Evolutionary conservation across 53 echinoderm and acorn worm genomes (phyloP).

Genomic region (Zoroaster sp.): DNA sequence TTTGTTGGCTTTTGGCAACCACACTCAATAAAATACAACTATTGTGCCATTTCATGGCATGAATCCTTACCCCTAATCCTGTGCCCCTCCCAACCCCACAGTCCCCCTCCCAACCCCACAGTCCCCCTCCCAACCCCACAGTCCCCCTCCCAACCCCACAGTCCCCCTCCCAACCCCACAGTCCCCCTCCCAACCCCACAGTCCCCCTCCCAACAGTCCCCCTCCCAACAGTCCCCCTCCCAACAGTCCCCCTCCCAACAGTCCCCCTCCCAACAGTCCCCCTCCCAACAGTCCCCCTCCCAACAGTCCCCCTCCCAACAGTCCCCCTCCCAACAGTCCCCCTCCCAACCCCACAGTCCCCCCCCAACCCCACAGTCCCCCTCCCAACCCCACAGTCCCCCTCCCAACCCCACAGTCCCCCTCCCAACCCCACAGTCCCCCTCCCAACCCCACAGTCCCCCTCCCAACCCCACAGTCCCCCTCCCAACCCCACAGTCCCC

Average conservation of each 20-base stretch:
- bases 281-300: too few relatives aligned
- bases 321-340: neutral
- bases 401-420: neutral
- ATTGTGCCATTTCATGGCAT: conserved; percentile 12
- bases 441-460: too few relatives aligned
- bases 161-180: too few relatives aligned
- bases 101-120: neutral
- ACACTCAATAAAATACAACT: neutral
- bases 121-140: neutral
- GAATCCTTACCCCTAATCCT: neutral
- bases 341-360: neutral
- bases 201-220: neutral
- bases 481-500: too few relatives aligned
- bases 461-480: neutral
- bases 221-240: too few relatives aligned
- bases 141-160: too few relatives aligned
- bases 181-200: neutral
- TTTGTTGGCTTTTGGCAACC: neutral
- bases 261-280: neutral
- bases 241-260: neutral
- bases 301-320: neutral
- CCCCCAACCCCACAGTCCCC: neutral
- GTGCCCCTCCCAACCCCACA: neutral
- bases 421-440: too few relatives aligned
- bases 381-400: neutral